Conservation (phyloP, 2,113 vertebrate species). For the Syngnathus typhle region DNA sequence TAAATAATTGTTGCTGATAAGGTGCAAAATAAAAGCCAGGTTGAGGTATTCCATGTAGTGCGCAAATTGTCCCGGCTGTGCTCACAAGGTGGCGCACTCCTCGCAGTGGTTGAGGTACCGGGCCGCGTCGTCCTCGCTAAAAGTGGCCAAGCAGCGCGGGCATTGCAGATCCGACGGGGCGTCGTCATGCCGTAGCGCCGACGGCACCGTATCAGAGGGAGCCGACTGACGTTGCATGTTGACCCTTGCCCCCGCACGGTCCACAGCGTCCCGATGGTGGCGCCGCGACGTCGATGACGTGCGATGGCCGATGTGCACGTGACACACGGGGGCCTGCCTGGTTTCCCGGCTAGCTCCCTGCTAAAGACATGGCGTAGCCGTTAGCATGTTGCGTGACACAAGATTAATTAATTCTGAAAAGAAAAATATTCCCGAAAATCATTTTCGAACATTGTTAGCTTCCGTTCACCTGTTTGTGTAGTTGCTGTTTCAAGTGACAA, state of each 20-base stretch:
- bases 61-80: background rate
- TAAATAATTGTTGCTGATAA: background rate
- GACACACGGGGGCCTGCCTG: slow-evolving; percentile 58
- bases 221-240: slow-evolving; percentile 39
- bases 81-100: slow-evolving; percentile 73
- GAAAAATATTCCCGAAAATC: background rate
- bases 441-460: background rate
- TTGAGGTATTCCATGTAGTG: slow-evolving; percentile 2
- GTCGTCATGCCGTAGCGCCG: slow-evolving; percentile 22
- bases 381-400: slow-evolving; percentile 4
- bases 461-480: slow-evolving; percentile 73
- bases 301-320: slow-evolving; percentile 61
- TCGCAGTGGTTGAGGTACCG: slow-evolving; percentile 81
- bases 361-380: slow-evolving; percentile 11
- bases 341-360: slow-evolving; percentile 62
- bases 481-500: slow-evolving; percentile 68
- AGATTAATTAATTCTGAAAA: background rate
- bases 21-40: background rate
- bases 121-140: slow-evolving; percentile 68
- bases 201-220: background rate
- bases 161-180: slow-evolving; percentile 78
- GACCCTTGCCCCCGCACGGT: slow-evolving; percentile 59
- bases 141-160: slow-evolving; percentile 76
- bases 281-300: slow-evolving; percentile 17
- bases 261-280: slow-evolving; percentile 36